Base-by-base conservation (phyloP, 2,888 invertebrate species). In the Germaria angustata region DNA sequence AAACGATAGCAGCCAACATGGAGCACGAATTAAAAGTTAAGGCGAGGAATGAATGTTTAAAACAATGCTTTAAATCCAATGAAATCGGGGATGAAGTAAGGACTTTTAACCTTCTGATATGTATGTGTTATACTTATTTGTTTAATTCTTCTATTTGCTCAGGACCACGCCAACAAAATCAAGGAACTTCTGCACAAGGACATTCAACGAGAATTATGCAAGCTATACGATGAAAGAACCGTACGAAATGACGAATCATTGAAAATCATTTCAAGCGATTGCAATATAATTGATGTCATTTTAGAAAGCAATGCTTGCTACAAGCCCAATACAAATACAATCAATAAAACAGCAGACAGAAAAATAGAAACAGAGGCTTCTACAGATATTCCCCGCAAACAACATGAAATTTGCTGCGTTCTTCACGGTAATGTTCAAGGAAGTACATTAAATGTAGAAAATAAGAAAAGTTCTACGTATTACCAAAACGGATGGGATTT, bases 1-100 rank as follows among this genome's bases (percentile, higher is more conserved):
- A 81, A 5, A 36, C 75, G 8, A 55, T 86, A 72, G 85, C 88
- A 53, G 36, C 83, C 1, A 86, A 85, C 0, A 63, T 87, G 13
- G 51, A 81, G 0, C 73, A 84, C 34, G 68, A 71, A 9, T 36
- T 84, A 3, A 81, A 57, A 6, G 63, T 88, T 1, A 7, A 66
- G 20, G 24, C 39, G 6, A 78, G 61, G 11, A 59, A 85, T 17
- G 20, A 65, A 4, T 83, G 81, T 41, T 61, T 84, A 32, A 65
- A 80, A 53, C 9, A 11, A 0, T 51, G 22, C 24, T 77, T 80
- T 28, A 36, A 22, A 11, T 55, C 8, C 20, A 32, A 20, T 8
- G n/a, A 24, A 34, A 11, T 34, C 13, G 69, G 55, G 17, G 57
- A 65, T 15, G 0, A 2, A 36, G 66, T 75, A 79, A 80, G 80